Evolutionary conservation across 1,140 invertebrate species (phyloP), one percentile per base, ranked within the genome.

Genomic region (Pseudomyrmex concolor): DNA sequence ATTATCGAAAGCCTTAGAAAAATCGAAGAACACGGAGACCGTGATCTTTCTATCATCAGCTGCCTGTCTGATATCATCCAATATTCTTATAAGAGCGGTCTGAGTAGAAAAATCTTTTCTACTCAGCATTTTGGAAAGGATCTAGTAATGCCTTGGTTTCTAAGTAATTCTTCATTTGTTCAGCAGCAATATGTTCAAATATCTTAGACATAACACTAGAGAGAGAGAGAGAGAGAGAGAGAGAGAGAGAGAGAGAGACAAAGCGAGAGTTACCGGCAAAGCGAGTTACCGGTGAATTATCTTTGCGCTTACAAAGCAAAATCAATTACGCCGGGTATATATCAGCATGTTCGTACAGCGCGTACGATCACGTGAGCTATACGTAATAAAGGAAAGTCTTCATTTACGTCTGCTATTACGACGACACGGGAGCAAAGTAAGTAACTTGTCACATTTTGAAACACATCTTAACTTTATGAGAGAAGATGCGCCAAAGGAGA

Each of bases 371-470:
- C 66, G 76, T 34, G 34, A 70, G 43, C 12, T 60, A 43, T 13
- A 22, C 25, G 43, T n/a, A 70, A 59, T 48, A 63, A 82, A 64
- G 59, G 59, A 51, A 63, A 22, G 50, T 51, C 59, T 7, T 51
- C 22, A 45, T 74, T 73, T 50, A 59, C 34, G n/a, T 62, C 57
- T 34, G 34, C 34, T 34, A 34, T 34, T 34, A 34, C 34, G 34
- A 13, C 50, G 48, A 51, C 57, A 10, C 2, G 62, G 48, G 50
- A 70, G 19, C 17, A 34, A 34, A 34, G 34, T 34, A 34, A 34
- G 57, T 15, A 70, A 80, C 54, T 80, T 66, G 76, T 59, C 19
- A 68, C 43, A 71, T 80, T 70, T 71, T 7, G 43, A 80, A 9
- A 50, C 54, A 50, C 54, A 12, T 22, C 15, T 60, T 2, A 67